These are phyloP conservation scores for Platysternon megacephalum DNA, from an alignment of 2,113 vertebrate genomes.

Conservation along the genomic window DNA sequence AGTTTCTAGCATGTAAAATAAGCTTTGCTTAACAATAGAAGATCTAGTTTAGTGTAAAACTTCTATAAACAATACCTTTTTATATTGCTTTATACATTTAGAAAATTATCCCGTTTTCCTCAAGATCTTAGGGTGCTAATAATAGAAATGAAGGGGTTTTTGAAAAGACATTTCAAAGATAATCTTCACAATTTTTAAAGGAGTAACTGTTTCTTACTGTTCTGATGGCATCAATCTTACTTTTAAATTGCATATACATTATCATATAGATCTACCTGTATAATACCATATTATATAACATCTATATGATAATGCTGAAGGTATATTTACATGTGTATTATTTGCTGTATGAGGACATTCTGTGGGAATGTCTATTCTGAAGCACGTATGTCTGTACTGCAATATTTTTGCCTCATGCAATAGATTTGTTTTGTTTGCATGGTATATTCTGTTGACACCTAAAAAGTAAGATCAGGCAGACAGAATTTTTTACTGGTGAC, in stretches of 20 bases:
- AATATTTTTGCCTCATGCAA: neutral
- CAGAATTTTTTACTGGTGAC: neutral
- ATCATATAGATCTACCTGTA: too few relatives aligned
- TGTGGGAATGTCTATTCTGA: neutral
- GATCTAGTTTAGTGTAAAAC: slow-evolving; percentile 51
- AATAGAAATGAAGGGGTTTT: slow-evolving; percentile 74
- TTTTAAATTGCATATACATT: slow-evolving; percentile 27
- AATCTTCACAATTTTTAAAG: slow-evolving; percentile 70
- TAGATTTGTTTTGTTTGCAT: neutral
- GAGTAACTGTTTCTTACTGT: slow-evolving; percentile 34
- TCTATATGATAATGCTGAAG: neutral
- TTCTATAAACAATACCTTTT: slow-evolving; percentile 70
- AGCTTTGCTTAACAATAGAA: slow-evolving; percentile 71
- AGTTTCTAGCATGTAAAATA: slow-evolving; percentile 63
- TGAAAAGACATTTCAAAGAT: slow-evolving; percentile 64
- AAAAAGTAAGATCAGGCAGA: neutral
- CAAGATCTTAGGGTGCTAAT: slow-evolving; percentile 70
- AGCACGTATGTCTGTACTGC: accelerated
- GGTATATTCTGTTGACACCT: neutral
- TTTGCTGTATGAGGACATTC: neutral
- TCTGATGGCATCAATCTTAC: slow-evolving; percentile 59
- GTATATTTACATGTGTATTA: neutral
- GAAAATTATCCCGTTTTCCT: slow-evolving; percentile 75
- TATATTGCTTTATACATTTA: slow-evolving; percentile 64
- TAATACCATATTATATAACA: too few relatives aligned